These are phyloP conservation scores for Ruditapes philippinarum DNA, from an alignment of 1,140 invertebrate genomes.

Conservation along the genomic window DNA sequence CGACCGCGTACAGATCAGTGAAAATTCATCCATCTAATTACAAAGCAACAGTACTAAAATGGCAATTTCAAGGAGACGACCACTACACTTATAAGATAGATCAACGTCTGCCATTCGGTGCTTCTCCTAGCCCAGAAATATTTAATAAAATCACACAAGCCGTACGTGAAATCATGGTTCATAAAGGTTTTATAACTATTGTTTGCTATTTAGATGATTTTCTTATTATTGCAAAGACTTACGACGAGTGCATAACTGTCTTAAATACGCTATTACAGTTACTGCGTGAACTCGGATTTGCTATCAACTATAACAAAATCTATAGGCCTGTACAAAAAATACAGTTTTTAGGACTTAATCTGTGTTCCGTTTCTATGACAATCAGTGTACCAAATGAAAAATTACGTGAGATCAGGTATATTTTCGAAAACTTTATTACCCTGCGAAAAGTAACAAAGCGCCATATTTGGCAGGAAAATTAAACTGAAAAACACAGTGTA, in stretches of 20 bases:
- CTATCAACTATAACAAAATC: slow-evolving; percentile 43
- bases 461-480: slow-evolving; percentile 25
- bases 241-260: background rate
- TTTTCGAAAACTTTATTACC: background rate
- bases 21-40: slow-evolving; percentile 43
- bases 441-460: background rate
- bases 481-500: background rate
- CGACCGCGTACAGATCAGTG: slow-evolving; percentile 11
- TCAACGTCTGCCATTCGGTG: slow-evolving; percentile 4
- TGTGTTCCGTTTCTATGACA: background rate
- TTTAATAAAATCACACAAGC: slow-evolving; percentile 22
- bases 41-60: slow-evolving; percentile 32
- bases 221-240: slow-evolving; percentile 27
- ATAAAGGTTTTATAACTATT: background rate
- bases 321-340: slow-evolving; percentile 15
- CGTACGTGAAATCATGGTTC: background rate
- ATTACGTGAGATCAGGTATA: background rate
- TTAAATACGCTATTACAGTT: background rate
- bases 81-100: background rate
- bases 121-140: background rate
- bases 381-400: background rate
- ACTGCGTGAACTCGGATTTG: slow-evolving; percentile 44
- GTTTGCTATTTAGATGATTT: slow-evolving; percentile 54
- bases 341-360: background rate
- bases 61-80: background rate